Percentiles rank a stretch among this genome's conserved stretches.
Evolutionary conservation across 2,888 invertebrate genomes (phyloP).

Genomic region (Steinernema hermaphroditum): DNA sequence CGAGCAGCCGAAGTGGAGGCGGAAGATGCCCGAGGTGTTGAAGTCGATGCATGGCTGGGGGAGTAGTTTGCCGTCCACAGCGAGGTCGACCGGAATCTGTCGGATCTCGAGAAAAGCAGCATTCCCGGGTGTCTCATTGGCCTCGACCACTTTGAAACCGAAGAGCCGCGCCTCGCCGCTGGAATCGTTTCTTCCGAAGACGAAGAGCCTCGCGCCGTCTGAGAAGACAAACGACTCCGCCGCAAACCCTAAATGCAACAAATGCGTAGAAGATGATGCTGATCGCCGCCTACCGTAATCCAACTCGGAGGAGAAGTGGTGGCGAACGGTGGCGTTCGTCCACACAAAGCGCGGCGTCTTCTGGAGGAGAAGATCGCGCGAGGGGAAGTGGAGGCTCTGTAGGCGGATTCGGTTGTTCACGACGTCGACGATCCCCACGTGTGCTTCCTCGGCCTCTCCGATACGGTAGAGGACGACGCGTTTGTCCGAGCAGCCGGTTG

Average conservation of each 20-base stretch:
- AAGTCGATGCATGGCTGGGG: too few relatives aligned
- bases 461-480: not conserved
- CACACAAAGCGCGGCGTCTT: not conserved
- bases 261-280: not conserved
- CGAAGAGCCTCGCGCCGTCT: not conserved
- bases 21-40: too few relatives aligned
- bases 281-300: not conserved
- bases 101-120: too few relatives aligned
- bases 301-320: not conserved
- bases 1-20: too few relatives aligned
- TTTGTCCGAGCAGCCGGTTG: not conserved
- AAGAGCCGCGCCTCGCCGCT: not conserved
- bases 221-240: not conserved
- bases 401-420: slow-evolving; percentile 17
- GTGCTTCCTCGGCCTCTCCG: not conserved
- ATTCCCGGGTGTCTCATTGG: too few relatives aligned
- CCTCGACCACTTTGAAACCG: not conserved
- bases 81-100: too few relatives aligned
- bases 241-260: not conserved
- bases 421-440: not conserved
- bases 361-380: not conserved
- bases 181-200: not conserved
- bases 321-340: not conserved
- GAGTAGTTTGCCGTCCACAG: too few relatives aligned
- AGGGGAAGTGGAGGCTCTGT: not conserved